phyloP scores from a whole-genome alignment of 2,113 vertebrate species.

The Dasypus novemcinctus region DNA sequence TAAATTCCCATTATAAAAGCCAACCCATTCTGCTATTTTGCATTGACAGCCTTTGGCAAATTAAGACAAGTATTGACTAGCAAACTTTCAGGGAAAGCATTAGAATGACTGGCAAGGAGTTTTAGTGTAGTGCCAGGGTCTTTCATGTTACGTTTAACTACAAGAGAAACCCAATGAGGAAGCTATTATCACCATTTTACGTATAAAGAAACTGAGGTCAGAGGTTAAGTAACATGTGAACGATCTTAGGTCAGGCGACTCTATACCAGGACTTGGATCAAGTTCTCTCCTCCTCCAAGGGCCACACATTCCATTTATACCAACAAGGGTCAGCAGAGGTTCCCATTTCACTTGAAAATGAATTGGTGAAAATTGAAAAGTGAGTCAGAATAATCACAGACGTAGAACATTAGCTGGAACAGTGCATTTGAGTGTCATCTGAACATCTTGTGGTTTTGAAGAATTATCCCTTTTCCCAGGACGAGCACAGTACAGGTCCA shows the following conservation, averaged over 20 bases:
- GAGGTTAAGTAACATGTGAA: not conserved
- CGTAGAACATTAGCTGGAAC: slow-evolving; percentile 42
- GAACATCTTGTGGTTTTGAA: slow-evolving; percentile 67
- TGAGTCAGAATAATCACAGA: slow-evolving; percentile 52
- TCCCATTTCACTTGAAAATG: slow-evolving; percentile 20
- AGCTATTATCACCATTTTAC: slow-evolving; percentile 41
- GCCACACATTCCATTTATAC: not conserved
- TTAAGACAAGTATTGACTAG: not conserved
- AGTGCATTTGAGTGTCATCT: slow-evolving; percentile 42
- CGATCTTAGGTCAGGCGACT: not conserved
- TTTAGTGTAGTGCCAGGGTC: not conserved
- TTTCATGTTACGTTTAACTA: slow-evolving; percentile 15
- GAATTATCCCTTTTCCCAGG: slow-evolving; percentile 48
- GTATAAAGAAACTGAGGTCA: slow-evolving; percentile 36
- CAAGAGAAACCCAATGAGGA: slow-evolving; percentile 38
- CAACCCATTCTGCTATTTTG: too few species aligned
- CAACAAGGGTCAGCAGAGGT: not conserved
- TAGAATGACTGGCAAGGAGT: not conserved
- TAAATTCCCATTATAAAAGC: too few species aligned
- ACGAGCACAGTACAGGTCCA: slow-evolving; percentile 39
- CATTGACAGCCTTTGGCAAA: too few species aligned
- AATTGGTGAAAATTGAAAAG: slow-evolving; percentile 30
- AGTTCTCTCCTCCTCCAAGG: not conserved
- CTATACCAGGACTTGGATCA: not conserved
- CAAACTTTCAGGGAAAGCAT: slow-evolving; percentile 57